These are phyloP conservation scores for Lissocephala sabroskyi DNA, from an alignment of 2,888 invertebrate genomes.

Conservation along the genomic window DNA sequence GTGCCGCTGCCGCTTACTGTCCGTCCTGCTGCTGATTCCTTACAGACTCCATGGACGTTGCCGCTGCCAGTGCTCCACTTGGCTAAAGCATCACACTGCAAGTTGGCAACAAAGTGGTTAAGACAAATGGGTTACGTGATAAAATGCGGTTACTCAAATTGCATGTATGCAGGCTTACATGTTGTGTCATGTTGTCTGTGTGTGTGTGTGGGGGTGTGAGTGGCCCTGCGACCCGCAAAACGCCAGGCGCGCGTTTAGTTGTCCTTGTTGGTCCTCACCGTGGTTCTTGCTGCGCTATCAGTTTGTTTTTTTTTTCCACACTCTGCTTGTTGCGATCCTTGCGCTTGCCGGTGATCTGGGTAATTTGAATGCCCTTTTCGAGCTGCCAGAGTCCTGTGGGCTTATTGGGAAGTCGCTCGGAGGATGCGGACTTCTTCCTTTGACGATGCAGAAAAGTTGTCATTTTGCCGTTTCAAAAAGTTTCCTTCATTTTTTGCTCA, in stretches of 20 bases:
- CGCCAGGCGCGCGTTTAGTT: slow-evolving; percentile 37
- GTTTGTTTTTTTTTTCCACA: slow-evolving; percentile 27
- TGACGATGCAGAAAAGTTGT: background rate
- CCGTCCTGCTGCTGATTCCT: slow-evolving; percentile 2
- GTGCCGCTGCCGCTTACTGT: slow-evolving; percentile 24
- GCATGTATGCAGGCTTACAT: slow-evolving; percentile 59
- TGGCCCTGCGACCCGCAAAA: slow-evolving; percentile 38
- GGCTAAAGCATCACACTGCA: slow-evolving; percentile 57
- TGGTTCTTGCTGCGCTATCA: slow-evolving; percentile 42
- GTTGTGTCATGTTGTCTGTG: slow-evolving; percentile 30
- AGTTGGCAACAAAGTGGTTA: slow-evolving; percentile 67
- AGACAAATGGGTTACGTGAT: slow-evolving; percentile 70
- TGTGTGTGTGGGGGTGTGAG: slow-evolving; percentile 40
- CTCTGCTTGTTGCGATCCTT: slow-evolving; percentile 15
- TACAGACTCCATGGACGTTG: slow-evolving; percentile 11
- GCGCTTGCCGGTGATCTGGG: background rate
- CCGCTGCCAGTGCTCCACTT: slow-evolving; percentile 39
- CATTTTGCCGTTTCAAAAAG: too few relatives aligned
- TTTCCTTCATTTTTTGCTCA: too few relatives aligned
- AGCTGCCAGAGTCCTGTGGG: too few relatives aligned
- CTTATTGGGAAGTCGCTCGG: too few relatives aligned
- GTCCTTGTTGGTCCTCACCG: slow-evolving; percentile 20
- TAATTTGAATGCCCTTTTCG: too few relatives aligned
- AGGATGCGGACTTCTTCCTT: background rate
- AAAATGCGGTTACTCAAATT: slow-evolving; percentile 69